Percentiles rank a stretch among this genome's conserved stretches.
These are phyloP conservation scores for Gavia stellata DNA, from an alignment of 2,113 vertebrate species.

Conservation along the genomic window DNA sequence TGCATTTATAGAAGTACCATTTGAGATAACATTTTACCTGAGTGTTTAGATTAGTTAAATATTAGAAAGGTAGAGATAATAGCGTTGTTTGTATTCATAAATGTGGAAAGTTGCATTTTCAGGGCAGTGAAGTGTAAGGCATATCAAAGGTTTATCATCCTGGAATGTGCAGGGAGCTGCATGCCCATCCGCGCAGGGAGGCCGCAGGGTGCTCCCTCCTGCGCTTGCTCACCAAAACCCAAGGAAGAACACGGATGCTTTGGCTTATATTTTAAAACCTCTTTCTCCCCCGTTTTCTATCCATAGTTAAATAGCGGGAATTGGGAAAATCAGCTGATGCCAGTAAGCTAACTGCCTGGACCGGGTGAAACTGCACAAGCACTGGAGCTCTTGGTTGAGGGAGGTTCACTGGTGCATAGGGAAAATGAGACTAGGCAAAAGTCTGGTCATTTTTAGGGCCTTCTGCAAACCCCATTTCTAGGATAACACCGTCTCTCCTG, in stretches of 20 bases:
- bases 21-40: slow-evolving; percentile 86
- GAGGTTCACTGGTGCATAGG: not conserved
- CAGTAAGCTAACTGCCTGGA: not conserved
- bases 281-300: not conserved
- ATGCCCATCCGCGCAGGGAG: not conserved
- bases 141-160: slow-evolving; percentile 69
- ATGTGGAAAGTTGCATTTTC: slow-evolving; percentile 72
- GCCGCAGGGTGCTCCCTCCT: not conserved
- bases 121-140: slow-evolving; percentile 69
- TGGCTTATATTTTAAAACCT: not conserved
- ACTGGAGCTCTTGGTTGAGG: not conserved
- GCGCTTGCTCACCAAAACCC: not conserved
- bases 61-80: slow-evolving; percentile 86
- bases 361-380: accelerated
- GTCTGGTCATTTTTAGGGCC: not conserved
- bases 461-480: not conserved
- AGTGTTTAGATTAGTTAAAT: slow-evolving; percentile 88
- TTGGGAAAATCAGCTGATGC: not conserved
- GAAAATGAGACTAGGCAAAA: not conserved
- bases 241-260: accelerated
- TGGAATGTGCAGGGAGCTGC: slow-evolving; percentile 49
- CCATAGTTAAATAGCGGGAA: not conserved
- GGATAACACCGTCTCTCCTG: not conserved
- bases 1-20: slow-evolving; percentile 78
- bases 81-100: slow-evolving; percentile 74